Percentiles rank a stretch among this genome's conserved stretches.
phyloP scores from a whole-genome alignment of 1,140 invertebrate species.

The Belonocnema kinseyi region DNA sequence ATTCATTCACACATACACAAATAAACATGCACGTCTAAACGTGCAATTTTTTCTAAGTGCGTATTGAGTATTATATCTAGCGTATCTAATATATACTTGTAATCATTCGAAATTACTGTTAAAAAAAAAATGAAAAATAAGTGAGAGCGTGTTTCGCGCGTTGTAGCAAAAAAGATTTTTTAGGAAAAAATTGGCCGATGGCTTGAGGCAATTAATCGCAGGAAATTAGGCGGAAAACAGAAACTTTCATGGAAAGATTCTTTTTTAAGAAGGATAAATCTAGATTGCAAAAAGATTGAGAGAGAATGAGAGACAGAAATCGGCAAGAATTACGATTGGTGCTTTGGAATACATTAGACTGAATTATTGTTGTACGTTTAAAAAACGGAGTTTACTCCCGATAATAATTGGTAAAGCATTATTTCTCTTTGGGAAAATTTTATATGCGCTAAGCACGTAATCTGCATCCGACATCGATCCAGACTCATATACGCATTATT shows the following conservation, averaged over 20 bases:
- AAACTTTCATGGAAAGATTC: neutral
- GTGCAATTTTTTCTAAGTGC: constrained; percentile 44
- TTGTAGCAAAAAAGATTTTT: constrained; percentile 12
- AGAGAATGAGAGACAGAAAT: constrained; percentile 44
- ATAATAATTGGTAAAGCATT: constrained; percentile 60
- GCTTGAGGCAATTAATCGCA: constrained; percentile 13
- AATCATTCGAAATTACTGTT: constrained; percentile 58
- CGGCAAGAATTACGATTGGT: constrained; percentile 65
- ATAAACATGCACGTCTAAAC: constrained; percentile 23
- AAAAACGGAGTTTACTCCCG: constrained; percentile 54
- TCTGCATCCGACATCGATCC: constrained; percentile 36
- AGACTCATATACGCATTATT: constrained; percentile 38
- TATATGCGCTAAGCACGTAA: constrained; percentile 53
- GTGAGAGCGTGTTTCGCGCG: constrained; percentile 12
- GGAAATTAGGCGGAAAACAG: neutral
- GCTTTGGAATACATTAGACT: constrained; percentile 74
- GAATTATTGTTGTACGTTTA: constrained; percentile 72
- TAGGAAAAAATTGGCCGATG: neutral
- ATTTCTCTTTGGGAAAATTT: constrained; percentile 66
- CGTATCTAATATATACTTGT: constrained; percentile 53
- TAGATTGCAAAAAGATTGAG: constrained; percentile 30
- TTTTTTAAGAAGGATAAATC: neutral
- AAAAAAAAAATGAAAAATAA: constrained; percentile 33
- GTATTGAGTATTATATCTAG: constrained; percentile 49
- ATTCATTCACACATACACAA: constrained; percentile 41